Evolutionary conservation across 2,888 invertebrate genomes (phyloP).

Genomic region (Galerucella nymphaeae): DNA sequence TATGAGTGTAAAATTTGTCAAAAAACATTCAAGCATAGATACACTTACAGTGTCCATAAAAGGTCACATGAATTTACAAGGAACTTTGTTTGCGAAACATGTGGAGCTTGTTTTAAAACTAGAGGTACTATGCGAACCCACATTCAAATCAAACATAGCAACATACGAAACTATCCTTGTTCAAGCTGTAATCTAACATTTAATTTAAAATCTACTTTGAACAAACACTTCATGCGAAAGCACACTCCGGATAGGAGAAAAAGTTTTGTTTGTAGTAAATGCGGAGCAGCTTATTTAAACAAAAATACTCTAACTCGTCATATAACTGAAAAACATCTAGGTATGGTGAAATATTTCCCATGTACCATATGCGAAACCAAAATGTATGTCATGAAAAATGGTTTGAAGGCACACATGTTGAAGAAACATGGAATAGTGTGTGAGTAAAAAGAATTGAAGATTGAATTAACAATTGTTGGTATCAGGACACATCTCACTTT

Average conservation of each 20-base stretch:
- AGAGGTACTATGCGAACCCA: constrained; percentile 54
- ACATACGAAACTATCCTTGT: constrained; percentile 52
- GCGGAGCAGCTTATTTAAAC: constrained; percentile 38
- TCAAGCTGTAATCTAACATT: constrained; percentile 52
- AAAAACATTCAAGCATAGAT: constrained; percentile 52
- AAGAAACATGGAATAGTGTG: constrained; percentile 35
- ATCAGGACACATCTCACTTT: no score
- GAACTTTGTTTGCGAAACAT: constrained; percentile 52
- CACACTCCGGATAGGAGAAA: constrained; percentile 35
- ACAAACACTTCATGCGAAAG: constrained; percentile 49
- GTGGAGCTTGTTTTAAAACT: constrained; percentile 54
- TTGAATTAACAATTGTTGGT: neutral
- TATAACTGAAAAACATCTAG: constrained; percentile 39
- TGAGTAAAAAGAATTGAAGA: neutral
- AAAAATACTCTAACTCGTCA: constrained; percentile 40
- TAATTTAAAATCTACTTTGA: constrained; percentile 53
- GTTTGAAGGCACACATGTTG: constrained; percentile 36
- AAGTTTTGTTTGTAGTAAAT: constrained; percentile 36
- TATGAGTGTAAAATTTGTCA: constrained; percentile 52
- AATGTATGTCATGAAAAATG: constrained; percentile 39
- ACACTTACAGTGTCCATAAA: constrained; percentile 52
- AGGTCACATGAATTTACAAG: constrained; percentile 53
- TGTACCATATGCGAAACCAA: constrained; percentile 39
- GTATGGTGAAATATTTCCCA: constrained; percentile 27
- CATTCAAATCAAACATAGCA: constrained; percentile 50